These are phyloP conservation scores for Drosophila picticornis DNA, from an alignment of 2,888 invertebrate species.

Conservation along the genomic window DNA sequence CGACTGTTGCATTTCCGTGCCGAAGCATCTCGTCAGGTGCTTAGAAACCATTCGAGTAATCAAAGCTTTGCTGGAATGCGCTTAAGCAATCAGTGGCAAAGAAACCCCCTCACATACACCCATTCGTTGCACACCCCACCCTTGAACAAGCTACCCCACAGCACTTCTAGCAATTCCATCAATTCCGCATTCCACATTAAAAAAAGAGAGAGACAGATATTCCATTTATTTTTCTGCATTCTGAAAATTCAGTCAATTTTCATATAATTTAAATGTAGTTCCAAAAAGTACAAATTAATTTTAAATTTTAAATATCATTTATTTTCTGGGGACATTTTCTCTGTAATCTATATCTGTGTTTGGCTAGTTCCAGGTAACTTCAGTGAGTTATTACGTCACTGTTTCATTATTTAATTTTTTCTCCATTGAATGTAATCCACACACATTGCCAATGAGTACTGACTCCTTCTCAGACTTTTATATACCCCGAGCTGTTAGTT, in stretches of 20 bases:
- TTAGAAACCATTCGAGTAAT: slow-evolving; percentile 76
- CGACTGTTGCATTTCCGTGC: slow-evolving; percentile 72
- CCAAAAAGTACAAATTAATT: background rate
- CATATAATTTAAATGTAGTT: background rate
- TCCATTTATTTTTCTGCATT: background rate
- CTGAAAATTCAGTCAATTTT: background rate
- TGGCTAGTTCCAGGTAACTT: background rate
- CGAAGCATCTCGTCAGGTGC: slow-evolving; percentile 61
- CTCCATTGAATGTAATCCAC: slow-evolving; percentile 4
- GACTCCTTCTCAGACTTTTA: slow-evolving; percentile 2
- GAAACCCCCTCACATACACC: slow-evolving; percentile 2
- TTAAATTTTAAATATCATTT: background rate
- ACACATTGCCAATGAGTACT: slow-evolving; percentile 5
- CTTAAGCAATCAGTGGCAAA: slow-evolving; percentile 65
- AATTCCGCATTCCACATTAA: background rate
- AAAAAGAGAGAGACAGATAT: background rate
- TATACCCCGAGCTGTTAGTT: slow-evolving; percentile 29
- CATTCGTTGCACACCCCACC: background rate
- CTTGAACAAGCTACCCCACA: background rate
- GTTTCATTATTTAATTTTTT: background rate
- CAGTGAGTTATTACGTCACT: background rate
- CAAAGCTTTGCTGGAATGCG: slow-evolving; percentile 70
- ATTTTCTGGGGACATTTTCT: background rate
- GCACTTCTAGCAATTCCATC: background rate
- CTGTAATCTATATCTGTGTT: background rate